Conservation (phyloP, 2,888 invertebrate species). For the Sylvicola fuscatus region DNA sequence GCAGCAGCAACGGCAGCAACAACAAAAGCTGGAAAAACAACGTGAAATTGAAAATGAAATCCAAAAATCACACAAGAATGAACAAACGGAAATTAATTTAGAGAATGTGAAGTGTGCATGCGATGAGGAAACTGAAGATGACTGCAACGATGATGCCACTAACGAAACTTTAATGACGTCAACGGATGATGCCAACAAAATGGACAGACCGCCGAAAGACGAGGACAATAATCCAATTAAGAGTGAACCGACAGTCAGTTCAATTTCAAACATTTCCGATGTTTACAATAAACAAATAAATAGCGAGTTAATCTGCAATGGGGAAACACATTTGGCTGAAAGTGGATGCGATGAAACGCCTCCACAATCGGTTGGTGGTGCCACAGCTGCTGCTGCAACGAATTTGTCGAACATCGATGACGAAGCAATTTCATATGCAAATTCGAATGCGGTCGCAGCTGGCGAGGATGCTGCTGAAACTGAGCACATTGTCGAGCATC, state of each 20-base stretch:
- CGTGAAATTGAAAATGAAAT: conserved; percentile 20
- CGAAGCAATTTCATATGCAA: no score
- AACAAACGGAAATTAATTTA: conserved; percentile 10
- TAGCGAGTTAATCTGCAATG: conserved; percentile 12
- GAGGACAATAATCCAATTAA: background rate
- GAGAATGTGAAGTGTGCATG: conserved; percentile 13
- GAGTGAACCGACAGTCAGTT: conserved; percentile 8
- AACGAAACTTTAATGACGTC: conserved; percentile 7
- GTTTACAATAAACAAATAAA: conserved; percentile 26
- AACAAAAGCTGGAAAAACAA: conserved; percentile 13
- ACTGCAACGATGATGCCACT: conserved; percentile 12
- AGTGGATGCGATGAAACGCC: background rate
- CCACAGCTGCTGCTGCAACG: no score
- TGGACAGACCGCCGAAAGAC: background rate
- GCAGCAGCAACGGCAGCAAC: conserved; percentile 16
- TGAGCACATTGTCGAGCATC: background rate
- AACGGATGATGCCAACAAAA: conserved; percentile 1
- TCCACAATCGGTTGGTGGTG: no score
- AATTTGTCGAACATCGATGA: no score
- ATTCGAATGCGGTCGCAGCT: background rate
- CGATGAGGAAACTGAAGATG: conserved; percentile 10
- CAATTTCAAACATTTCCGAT: conserved; percentile 20
- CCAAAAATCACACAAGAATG: conserved; percentile 10
- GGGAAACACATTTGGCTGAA: conserved; percentile 1
- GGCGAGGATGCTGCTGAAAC: background rate